These are phyloP conservation scores for Drosophila subobscura DNA, from an alignment of 1,140 invertebrate genomes.

Conservation along the genomic window DNA sequence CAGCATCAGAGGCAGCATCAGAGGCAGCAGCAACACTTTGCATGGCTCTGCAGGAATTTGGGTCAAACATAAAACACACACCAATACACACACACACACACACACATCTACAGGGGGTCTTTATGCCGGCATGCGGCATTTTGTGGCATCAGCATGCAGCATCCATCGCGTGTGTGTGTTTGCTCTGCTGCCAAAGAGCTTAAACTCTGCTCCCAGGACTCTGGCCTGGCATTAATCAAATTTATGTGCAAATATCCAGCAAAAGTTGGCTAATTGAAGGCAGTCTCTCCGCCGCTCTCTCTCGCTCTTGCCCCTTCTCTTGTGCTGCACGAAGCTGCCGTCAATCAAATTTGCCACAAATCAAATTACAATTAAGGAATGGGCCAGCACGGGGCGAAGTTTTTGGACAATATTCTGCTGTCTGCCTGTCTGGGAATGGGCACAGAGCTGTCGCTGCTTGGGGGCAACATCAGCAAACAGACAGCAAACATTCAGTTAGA, in stretches of 20 bases:
- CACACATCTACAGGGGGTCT: constrained; percentile 39
- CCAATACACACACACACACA: constrained; percentile 33
- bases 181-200: neutral
- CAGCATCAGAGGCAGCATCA: constrained; percentile 10
- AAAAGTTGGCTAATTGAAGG: constrained; percentile 43
- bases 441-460: constrained; percentile 59
- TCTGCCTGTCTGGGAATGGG: constrained; percentile 63
- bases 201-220: constrained; percentile 19
- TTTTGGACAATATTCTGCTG: constrained; percentile 63
- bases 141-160: constrained; percentile 49
- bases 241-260: constrained; percentile 23
- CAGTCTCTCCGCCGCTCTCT: constrained; percentile 6
- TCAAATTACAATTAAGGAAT: constrained; percentile 73
- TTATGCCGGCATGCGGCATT: constrained; percentile 61
- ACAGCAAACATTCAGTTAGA: constrained; percentile 21
- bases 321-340: constrained; percentile 17
- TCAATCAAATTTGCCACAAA: constrained; percentile 58
- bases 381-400: constrained; percentile 25
- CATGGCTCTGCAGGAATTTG: constrained; percentile 54
- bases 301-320: constrained; percentile 2
- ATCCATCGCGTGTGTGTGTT: neutral
- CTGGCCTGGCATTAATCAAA: constrained; percentile 11
- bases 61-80: constrained; percentile 55
- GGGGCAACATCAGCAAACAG: constrained; percentile 46
- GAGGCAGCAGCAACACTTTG: constrained; percentile 52